Evolutionary conservation across 2,113 vertebrate species (phyloP).

Genomic region (Eulemur rufifrons): DNA sequence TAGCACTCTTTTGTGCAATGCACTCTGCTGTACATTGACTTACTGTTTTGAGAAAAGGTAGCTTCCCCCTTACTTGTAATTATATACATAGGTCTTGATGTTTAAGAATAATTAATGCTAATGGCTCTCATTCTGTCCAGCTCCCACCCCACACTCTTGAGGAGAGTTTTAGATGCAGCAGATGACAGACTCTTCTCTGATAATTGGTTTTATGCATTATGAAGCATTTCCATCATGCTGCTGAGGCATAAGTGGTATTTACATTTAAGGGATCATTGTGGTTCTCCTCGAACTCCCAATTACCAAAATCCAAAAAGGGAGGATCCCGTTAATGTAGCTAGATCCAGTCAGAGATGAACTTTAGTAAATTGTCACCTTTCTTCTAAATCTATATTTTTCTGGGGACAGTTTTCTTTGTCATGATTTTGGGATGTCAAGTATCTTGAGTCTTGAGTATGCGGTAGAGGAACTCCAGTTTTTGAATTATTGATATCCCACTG

Average conservation of each 20-base stretch:
- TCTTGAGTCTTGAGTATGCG: conserved; percentile 26
- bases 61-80: neutral
- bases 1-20: neutral
- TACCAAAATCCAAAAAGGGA: conserved; percentile 52
- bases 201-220: neutral
- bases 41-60: neutral
- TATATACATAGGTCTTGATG: neutral
- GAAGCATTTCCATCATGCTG: neutral
- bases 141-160: neutral
- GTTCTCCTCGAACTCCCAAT: neutral
- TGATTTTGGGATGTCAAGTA: conserved; percentile 29
- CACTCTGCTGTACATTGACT: neutral
- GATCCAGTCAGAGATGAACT: conserved; percentile 62
- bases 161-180: neutral
- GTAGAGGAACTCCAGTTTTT: conserved; percentile 42
- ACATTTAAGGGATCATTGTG: neutral
- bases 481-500: neutral
- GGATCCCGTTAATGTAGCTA: conserved; percentile 36
- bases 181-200: neutral
- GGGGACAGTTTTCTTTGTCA: neutral
- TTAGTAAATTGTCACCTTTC: conserved; percentile 52
- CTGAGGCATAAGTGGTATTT: conserved; percentile 46
- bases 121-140: neutral
- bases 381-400: conserved; percentile 61
- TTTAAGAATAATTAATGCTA: neutral